Conservation (phyloP, 2,797 vertebrate species). For the Takifugu ocellatus region DNA sequence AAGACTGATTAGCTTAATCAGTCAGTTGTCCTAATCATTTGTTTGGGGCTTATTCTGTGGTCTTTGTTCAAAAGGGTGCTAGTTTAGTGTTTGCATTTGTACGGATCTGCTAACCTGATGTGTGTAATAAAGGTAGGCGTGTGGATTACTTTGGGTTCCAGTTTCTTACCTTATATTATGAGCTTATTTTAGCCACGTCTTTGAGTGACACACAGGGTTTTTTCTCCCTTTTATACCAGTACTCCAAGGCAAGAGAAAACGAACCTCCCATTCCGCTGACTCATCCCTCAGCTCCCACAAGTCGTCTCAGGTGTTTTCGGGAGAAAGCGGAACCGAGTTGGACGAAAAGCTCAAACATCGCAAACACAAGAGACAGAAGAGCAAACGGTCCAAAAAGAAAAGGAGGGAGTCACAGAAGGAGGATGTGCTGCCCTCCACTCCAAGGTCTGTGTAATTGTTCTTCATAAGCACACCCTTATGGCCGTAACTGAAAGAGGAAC, state of each 20-base stretch:
- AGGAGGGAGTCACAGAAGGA: conserved; percentile 74
- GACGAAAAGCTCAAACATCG: conserved; percentile 67
- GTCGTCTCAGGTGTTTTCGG: conserved; percentile 71
- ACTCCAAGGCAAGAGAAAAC: conserved; percentile 84
- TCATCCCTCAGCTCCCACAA: conserved; percentile 79
- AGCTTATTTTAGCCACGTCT: not conserved
- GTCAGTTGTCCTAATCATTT: too few species aligned
- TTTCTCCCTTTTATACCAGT: conserved; percentile 64
- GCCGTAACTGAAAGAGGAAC: not conserved
- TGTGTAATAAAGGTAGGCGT: conserved; percentile 50
- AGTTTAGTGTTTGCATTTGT: conserved; percentile 35
- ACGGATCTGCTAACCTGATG: conserved; percentile 43
- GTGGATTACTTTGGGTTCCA: conserved; percentile 22
- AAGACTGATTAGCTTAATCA: too few species aligned
- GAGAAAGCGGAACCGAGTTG: conserved; percentile 80
- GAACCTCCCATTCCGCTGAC: conserved; percentile 76
- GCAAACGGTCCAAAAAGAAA: conserved; percentile 80
- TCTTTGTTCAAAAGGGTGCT: conserved; percentile 31
- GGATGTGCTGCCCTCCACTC: conserved; percentile 41
- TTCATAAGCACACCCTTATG: conserved; percentile 1
- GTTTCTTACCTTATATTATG: too few species aligned
- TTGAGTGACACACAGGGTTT: not conserved
- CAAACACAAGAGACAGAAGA: conserved; percentile 82
- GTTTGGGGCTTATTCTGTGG: conserved; percentile 31
- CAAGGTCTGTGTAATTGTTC: conserved; percentile 69